Evolutionary conservation across 64 coral and sea anemone species (phyloP).

Genomic region (Pachyseris speciosa): DNA sequence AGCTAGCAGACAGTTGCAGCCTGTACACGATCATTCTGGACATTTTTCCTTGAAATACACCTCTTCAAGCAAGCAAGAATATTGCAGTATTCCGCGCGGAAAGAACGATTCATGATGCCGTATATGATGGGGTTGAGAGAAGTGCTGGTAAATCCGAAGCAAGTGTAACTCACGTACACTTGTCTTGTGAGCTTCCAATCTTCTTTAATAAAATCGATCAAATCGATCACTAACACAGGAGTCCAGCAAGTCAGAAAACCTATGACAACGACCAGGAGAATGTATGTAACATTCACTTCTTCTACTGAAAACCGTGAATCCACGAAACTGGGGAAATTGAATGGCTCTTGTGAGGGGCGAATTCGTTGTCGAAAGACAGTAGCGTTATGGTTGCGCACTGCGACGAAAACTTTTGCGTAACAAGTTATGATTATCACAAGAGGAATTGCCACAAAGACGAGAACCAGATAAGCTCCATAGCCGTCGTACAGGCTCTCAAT

Average conservation of each 20-base stretch:
- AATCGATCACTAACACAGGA: no score
- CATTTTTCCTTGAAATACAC: neutral
- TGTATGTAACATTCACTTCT: no score
- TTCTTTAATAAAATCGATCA: neutral
- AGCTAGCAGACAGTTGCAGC: neutral
- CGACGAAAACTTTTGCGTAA: conserved; percentile 58
- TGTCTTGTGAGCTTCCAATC: conserved; percentile 6
- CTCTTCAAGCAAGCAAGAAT: neutral
- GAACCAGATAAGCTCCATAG: no score
- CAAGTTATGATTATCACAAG: conserved; percentile 49
- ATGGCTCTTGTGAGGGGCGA: neutral
- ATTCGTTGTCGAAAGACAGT: neutral
- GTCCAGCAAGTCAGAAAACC: no score
- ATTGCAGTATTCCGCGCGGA: no score
- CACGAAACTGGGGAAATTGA: neutral
- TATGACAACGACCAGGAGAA: no score
- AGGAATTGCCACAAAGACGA: conserved; percentile 55
- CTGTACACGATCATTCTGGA: neutral
- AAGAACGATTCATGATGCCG: no score
- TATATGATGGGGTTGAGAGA: no score
- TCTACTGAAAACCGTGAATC: neutral
- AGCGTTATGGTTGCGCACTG: conserved; percentile 46
- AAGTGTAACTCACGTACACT: no score
- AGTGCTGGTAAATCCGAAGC: no score
- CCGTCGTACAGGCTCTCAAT: no score